A percentile compares a stretch with the other conserved stretches of the same genome.
phyloP scores from a whole-genome alignment of 2,888 invertebrate genomes.

The Mesopsocus fuscifrons region DNA sequence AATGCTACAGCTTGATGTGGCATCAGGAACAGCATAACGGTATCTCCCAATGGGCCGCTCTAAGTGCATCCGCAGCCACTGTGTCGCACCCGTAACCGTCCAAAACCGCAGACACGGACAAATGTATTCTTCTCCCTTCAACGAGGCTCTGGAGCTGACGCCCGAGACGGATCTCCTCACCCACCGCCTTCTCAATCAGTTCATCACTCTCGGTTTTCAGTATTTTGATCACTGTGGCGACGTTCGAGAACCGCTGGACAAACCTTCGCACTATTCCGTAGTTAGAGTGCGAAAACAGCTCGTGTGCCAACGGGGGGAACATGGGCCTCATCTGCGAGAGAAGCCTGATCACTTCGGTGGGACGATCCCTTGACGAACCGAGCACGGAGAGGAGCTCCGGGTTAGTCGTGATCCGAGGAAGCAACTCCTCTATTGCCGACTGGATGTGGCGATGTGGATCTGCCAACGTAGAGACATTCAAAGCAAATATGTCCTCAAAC shows the following conservation, averaged over 20 bases:
- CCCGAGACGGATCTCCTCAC: too few relatives aligned
- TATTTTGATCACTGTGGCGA: neutral
- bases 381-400: neutral
- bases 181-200: too few relatives aligned
- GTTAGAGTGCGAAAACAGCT: neutral
- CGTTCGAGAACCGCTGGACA: neutral
- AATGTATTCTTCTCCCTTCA: too few relatives aligned
- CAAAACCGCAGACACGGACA: too few relatives aligned
- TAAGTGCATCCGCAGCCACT: too few relatives aligned
- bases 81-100: too few relatives aligned
- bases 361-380: neutral
- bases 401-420: neutral
- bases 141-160: too few relatives aligned
- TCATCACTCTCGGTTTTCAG: neutral
- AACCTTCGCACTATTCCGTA: neutral
- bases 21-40: too few relatives aligned
- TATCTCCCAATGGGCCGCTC: too few relatives aligned
- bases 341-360: neutral
- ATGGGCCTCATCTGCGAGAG: neutral
- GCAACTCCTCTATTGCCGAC: neutral
- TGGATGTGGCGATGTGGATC: neutral
- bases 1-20: too few relatives aligned
- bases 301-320: neutral
- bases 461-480: neutral
- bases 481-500: neutral